Percentiles rank a stretch among this genome's conserved stretches.
Evolutionary conservation across 2,888 invertebrate species (phyloP).

Genomic region (Erpobdella octoculata): DNA sequence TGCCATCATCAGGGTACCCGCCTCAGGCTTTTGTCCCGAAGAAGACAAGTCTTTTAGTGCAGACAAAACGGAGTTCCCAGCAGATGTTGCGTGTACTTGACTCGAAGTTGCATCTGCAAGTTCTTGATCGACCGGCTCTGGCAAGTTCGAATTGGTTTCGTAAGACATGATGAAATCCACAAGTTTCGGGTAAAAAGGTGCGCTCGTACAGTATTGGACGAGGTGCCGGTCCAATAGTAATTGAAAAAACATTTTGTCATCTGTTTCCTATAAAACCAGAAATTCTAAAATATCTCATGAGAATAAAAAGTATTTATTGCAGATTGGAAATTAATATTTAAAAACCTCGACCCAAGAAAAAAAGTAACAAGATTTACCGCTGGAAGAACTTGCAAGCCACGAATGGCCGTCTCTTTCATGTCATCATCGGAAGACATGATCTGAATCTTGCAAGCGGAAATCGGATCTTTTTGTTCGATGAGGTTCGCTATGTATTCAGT

Average conservation of each 20-base stretch:
- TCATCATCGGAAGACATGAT: neutral
- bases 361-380: too few species aligned
- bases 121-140: slow-evolving; percentile 31
- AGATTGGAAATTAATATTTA: too few species aligned
- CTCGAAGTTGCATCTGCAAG: neutral
- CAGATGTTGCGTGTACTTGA: neutral
- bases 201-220: slow-evolving; percentile 40
- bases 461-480: neutral
- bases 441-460: neutral
- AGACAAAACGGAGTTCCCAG: neutral
- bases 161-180: slow-evolving; percentile 33
- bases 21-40: slow-evolving; percentile 43
- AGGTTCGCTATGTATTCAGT: neutral
- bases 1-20: slow-evolving; percentile 43
- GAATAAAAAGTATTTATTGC: too few species aligned
- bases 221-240: slow-evolving; percentile 42
- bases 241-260: too few species aligned
- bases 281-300: too few species aligned
- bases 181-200: slow-evolving; percentile 40
- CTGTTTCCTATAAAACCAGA: too few species aligned
- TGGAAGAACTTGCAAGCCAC: neutral
- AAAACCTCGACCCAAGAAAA: too few species aligned
- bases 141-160: slow-evolving; percentile 27
- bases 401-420: neutral
- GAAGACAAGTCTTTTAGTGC: slow-evolving; percentile 42